phyloP scores from a whole-genome alignment of 2,888 invertebrate species.

The Cyclophora albipunctata region DNA sequence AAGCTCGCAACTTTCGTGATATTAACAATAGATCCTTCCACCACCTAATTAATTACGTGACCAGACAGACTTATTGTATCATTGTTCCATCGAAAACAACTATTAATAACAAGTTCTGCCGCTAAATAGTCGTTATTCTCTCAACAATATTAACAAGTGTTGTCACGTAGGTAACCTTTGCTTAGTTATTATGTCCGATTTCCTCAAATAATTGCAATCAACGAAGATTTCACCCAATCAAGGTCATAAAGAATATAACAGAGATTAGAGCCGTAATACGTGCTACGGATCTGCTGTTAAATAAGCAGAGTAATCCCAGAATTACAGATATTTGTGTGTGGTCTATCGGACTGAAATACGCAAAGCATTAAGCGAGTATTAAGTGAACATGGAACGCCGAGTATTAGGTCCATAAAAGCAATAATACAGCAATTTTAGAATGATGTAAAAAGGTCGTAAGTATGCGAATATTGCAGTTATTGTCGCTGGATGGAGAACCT shows the following conservation, averaged over 20 bases:
- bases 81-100: conserved; percentile 8
- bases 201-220: no score
- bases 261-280: no score
- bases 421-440: conserved; percentile 16
- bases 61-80: conserved; percentile 28
- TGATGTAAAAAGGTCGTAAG: conserved; percentile 16
- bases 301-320: no score
- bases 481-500: conserved; percentile 2
- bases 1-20: conserved; percentile 23
- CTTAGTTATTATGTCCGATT: no score
- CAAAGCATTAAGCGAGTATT: neutral
- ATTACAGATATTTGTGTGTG: no score
- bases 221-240: no score
- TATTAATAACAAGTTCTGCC: conserved; percentile 4
- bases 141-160: no score
- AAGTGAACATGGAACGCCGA: neutral
- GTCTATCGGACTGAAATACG: no score
- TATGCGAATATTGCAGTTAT: conserved; percentile 23
- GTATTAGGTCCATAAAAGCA: conserved; percentile 5
- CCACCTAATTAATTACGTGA: conserved; percentile 44
- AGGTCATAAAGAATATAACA: no score
- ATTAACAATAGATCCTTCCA: conserved; percentile 31
- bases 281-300: no score
- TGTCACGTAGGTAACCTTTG: no score
- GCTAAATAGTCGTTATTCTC: no score